Base-by-base conservation (phyloP, 1,140 invertebrate genomes). In the Lepidotrigona ventralis region DNA sequence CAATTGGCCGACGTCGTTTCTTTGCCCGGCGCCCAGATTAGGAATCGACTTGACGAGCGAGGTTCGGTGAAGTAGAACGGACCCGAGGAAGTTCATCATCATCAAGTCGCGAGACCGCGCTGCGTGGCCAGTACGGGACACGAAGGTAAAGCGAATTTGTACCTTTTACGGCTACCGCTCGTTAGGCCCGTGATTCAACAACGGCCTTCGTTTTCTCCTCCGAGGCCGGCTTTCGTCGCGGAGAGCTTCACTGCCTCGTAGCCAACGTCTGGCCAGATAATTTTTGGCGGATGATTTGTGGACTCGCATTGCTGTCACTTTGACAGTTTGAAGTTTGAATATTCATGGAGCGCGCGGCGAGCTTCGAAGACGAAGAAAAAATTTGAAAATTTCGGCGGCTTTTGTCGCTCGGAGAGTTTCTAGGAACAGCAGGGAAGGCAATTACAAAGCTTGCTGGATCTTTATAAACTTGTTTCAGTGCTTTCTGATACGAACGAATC, bases 21-120 rank as follows among this genome's bases (percentile, higher is more conserved):
- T 92, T 89, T 89, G 77, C 83, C 70, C 72, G 70, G 60, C 71
- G 83, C 82, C 79, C 86, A 90, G 90, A 93, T 93, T 92, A 93
- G 92, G 29, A 92, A 90, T 91, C 90, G 90, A 91, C 91, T 93
- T 93, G 93, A 93, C 91, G 92, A 93, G 91, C 90, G 84, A 92
- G 89, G 88, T 91, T 91, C 85, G 56, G 33, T 85, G 83, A 88
- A 69, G 90, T 79, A 84, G 87, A 85, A 75, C 83, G 80, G 87
- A 19, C n/a, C 26, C 74, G 87, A 87, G 87, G 88, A 92, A 92
- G 91, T 93, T 94, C 92, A 93, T 94, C 92, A 93, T 93, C 93
- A 93, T 94, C 92, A 93, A 92, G 90, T 88, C 90, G 87, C 87
- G 72, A 81, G 75, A 68, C 64, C 39, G 76, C 51, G 80, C 88